Evolutionary conservation across 2,888 invertebrate genomes (phyloP), one percentile per base, ranked within the genome.

Genomic region (Polyploca ridens): DNA sequence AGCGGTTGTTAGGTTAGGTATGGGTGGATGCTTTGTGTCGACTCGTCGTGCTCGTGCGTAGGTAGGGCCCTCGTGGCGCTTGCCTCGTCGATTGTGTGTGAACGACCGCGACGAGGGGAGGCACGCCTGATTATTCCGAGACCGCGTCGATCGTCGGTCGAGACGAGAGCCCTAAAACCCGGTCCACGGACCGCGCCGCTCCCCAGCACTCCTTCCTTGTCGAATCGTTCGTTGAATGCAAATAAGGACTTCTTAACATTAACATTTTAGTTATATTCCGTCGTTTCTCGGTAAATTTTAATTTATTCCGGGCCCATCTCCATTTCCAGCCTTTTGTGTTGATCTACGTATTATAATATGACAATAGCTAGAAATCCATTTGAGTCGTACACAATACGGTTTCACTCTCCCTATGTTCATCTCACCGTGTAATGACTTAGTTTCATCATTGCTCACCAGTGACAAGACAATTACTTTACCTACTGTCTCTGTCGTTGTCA

Each of bases 31-130:
- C 87, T 88, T 90, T 91, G 88, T 90, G 87, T 83, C 75, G 85
- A 84, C 79, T 85, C 81, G 85, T 85, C 81, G 85, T 84, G 27
- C 27, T 27, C 79, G 86, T 89, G 90, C 89, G 93, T 92, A 90
- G 93, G 90, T 87, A 90, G 89, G 87, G 86, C 86, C 85, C 88
- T 85, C 81, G 79, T 84, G 85, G 84, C 82, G 84, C 82, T 88
- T 84, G 84, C 80, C 86, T 84, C 86, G 87, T 88, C 89, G 89
- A 89, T 90, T 90, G 89, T 92, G 91, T 93, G 93, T 92, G 92
- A 93, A 93, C 93, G 91, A 92, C 91, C 92, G 90, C 86, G 84
- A 72, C 86, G 86, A 89, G 89, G 93, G 92, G 92, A 88, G 86
- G 87, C 87, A 77, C 81, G 88, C 86, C 84, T 89, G 93, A 93